phyloP scores from a whole-genome alignment of 2,888 invertebrate genomes.

The Heliconius ismenius region DNA sequence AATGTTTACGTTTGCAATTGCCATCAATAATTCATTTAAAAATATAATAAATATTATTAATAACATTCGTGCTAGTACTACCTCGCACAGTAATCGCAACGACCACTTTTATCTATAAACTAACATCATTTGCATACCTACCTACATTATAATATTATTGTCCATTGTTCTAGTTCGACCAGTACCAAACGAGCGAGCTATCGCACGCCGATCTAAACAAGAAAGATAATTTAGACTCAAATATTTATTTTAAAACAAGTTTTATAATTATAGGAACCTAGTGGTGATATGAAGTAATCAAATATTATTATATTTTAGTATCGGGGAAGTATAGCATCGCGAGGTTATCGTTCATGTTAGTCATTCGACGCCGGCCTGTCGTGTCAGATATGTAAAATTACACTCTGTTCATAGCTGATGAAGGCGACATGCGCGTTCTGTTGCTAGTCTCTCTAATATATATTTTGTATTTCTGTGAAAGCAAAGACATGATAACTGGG shows the following conservation, averaged over 20 bases:
- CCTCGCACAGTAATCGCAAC: neutral
- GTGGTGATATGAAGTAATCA: conserved; percentile 22
- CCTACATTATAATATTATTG: conserved; percentile 50
- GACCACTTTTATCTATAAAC: conserved; percentile 30
- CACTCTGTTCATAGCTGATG: conserved; percentile 47
- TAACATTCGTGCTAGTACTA: neutral
- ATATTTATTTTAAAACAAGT: conserved; percentile 22
- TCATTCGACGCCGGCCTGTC: conserved; percentile 51
- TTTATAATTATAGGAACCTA: conserved; percentile 22
- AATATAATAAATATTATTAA: conserved; percentile 4
- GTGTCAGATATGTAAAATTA: conserved; percentile 46
- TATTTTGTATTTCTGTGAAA: conserved; percentile 57
- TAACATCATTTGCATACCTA: conserved; percentile 40
- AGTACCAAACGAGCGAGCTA: neutral
- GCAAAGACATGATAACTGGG: conserved; percentile 73
- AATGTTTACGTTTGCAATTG: neutral
- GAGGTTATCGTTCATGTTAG: conserved; percentile 46
- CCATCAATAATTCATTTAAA: neutral
- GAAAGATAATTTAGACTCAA: neutral
- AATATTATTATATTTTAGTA: conserved; percentile 29
- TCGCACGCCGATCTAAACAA: conserved; percentile 11
- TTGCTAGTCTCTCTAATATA: conserved; percentile 55
- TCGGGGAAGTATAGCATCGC: conserved; percentile 37
- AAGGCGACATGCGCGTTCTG: conserved; percentile 64
- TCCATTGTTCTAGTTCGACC: conserved; percentile 48